Conservation (phyloP, 2,113 vertebrate genomes). For the Hystrix brachyura region DNA sequence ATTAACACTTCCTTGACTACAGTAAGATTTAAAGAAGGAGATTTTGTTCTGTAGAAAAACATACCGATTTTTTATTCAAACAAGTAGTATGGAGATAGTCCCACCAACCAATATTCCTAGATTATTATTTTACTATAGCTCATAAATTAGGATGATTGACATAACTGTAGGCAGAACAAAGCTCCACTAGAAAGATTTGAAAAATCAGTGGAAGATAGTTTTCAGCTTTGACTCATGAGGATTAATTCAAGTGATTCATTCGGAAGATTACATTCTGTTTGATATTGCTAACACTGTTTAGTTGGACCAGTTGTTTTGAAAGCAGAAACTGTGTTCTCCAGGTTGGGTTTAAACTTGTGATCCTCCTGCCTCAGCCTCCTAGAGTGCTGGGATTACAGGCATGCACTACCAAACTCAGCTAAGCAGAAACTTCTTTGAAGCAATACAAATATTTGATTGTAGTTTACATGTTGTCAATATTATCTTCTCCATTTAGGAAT, state of each 20-base stretch:
- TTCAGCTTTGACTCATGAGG: not conserved
- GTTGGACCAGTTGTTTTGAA: constrained; percentile 7
- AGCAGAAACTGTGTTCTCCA: not conserved
- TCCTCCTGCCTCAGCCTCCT: not conserved
- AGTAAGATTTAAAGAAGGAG: not conserved
- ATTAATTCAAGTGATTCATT: constrained; percentile 30
- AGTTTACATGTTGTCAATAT: constrained; percentile 6
- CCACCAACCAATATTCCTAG: not conserved
- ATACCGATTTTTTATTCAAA: not conserved
- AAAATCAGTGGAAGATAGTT: not conserved
- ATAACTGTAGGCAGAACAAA: constrained; percentile 1
- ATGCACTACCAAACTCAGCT: not conserved
- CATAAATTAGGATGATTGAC: not conserved
- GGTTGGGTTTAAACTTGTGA: not conserved
- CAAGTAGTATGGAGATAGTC: not conserved
- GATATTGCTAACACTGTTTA: not conserved
- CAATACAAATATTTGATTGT: not conserved
- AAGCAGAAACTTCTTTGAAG: not conserved
- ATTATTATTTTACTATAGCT: constrained; percentile 9
- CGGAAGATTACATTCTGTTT: not conserved
- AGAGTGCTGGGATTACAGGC: not conserved
- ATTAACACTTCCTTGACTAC: constrained; percentile 38
- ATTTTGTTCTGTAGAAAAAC: constrained; percentile 50
- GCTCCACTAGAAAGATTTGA: not conserved
- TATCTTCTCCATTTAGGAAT: not conserved